Conservation (phyloP, 2,888 invertebrate species). For the Phyto melanocephala region DNA sequence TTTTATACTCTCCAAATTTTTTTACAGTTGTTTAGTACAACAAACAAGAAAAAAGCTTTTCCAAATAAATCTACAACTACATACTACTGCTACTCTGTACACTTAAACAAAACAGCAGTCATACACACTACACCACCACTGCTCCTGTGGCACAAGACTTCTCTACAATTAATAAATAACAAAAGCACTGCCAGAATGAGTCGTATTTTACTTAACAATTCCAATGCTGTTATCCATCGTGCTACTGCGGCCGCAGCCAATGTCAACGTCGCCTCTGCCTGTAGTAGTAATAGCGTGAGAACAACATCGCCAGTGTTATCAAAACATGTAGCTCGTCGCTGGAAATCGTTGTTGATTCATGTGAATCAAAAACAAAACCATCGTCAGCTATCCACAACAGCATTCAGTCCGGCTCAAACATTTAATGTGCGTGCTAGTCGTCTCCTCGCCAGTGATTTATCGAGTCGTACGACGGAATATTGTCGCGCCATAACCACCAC, state of each 20-base stretch:
- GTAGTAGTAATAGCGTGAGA: conserved; percentile 40
- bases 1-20: conserved; percentile 14
- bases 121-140: not conserved
- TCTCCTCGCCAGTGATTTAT: conserved; percentile 63
- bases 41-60: conserved; percentile 13
- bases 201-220: conserved; percentile 71
- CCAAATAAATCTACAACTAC: conserved; percentile 1
- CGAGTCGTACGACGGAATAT: conserved; percentile 64
- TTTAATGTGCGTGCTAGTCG: conserved; percentile 69
- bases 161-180: not conserved
- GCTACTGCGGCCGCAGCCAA: conserved; percentile 43
- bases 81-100: not conserved
- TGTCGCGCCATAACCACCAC: conserved; percentile 58
- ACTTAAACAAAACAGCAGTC: not conserved
- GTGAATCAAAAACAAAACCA: conserved; percentile 66
- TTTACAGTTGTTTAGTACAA: conserved; percentile 35
- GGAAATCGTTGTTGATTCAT: conserved; percentile 74
- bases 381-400: conserved; percentile 60
- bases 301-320: conserved; percentile 63
- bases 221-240: conserved; percentile 66
- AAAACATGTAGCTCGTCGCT: conserved; percentile 72
- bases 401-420: conserved; percentile 71
- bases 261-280: conserved; percentile 13
- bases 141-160: not conserved
- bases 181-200: conserved; percentile 69